Base-by-base conservation (phyloP, 2,888 invertebrate species). In the Adelphocoris suturalis region DNA sequence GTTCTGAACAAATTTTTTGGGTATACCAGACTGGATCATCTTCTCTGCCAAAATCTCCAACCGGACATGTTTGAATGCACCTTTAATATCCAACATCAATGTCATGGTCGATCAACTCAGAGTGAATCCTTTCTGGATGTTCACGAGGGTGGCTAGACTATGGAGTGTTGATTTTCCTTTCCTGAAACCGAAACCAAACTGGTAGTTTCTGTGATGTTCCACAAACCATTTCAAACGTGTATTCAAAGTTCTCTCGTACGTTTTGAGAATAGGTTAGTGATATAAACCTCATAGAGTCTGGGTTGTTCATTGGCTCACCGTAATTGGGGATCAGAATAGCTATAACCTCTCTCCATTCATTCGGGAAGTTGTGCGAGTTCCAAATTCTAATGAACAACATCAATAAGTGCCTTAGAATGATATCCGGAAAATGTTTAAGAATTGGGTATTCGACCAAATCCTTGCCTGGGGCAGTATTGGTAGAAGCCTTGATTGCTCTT, bases 191-290 rank as follows among this genome's bases (percentile, higher is more conserved):
- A 76, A 76, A 28, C 76, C 76, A 76, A 76, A 76, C 37, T 23
- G 76, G 16, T 76, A 76, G 16, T 23, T 76, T 76, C 76, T 16
- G 7, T 91, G 19, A 0, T 76, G 28, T 80, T 92, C 91, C 23
- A 91, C 27, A 86, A 90, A 91, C 91, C 91, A 91, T 19, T 82
- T 82, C n/a, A 92, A 47, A 28, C 92, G 75, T 3, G 61, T 81
- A 80, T 90, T 76, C 37, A 76, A 28, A 27, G 76, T 76, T 76
- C 76, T 27, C 16, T 76, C 76, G 27, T 76, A 76, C 27, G 76
- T 76, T 37, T 76, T 76, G 28, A 76, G 23, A 76, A 13, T 19
- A 78, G 9, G 78, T 28, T n/a, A 78, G 13, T 28, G 78, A 78
- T 46, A 78, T 78, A 13, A 78, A 37, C n/a, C 78, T 78, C 78